phyloP scores from a whole-genome alignment of 2,113 vertebrate species.

The Atlantisia rogersi region DNA sequence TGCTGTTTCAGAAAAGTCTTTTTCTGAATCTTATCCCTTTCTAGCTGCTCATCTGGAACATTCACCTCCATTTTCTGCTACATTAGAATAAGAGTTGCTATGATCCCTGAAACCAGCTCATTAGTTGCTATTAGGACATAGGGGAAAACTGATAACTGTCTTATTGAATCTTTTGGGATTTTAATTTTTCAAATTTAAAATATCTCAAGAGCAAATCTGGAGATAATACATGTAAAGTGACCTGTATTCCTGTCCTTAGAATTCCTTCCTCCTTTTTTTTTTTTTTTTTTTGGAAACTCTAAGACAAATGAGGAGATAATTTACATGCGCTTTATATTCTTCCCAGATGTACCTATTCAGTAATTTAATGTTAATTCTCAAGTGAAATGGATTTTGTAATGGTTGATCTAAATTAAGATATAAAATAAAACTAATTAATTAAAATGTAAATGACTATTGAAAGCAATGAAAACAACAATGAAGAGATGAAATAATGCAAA shows the following conservation, averaged over 20 bases:
- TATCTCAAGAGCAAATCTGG: not conserved
- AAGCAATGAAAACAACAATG: not conserved
- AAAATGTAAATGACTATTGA: not conserved
- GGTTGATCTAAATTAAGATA: not conserved
- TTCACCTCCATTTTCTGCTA: not conserved
- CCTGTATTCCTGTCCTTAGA: not conserved
- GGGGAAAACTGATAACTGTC: not conserved
- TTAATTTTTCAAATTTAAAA: not conserved
- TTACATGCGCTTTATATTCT: not conserved
- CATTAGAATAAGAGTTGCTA: not conserved
- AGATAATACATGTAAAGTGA: not conserved
- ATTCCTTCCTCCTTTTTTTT: not conserved
- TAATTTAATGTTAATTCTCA: slow-evolving; percentile 1
- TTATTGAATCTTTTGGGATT: not conserved
- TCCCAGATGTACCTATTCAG: not conserved
- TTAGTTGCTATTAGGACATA: not conserved
- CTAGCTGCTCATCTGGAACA: not conserved
- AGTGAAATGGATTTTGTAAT: slow-evolving; percentile 9
- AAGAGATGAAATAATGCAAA: not conserved
- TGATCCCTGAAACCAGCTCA: not conserved
- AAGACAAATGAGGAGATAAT: not conserved
- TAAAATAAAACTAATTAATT: slow-evolving; percentile 10
- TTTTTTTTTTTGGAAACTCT: not conserved
- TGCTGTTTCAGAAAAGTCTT: not conserved
- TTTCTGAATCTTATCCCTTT: not conserved